Percentiles rank a stretch among this genome's conserved stretches.
phyloP scores from a whole-genome alignment of 2,113 vertebrate species.

The Ranitomeya variabilis region DNA sequence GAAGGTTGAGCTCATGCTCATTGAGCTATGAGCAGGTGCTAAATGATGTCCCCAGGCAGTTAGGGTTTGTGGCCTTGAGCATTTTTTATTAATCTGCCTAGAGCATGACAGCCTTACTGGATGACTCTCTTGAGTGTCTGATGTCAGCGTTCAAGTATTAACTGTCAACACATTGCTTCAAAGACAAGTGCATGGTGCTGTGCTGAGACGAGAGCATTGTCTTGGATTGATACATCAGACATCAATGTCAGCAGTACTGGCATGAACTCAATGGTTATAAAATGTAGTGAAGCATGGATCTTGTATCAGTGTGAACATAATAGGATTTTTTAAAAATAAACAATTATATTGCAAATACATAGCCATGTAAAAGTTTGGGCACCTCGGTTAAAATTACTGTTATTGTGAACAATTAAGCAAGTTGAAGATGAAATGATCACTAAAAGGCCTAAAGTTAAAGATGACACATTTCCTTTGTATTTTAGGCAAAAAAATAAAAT shows the following conservation, averaged over 20 bases:
- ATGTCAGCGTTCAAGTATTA: constrained; percentile 52
- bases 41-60: constrained; percentile 27
- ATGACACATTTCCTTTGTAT: too few species aligned
- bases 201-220: constrained; percentile 27
- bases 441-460: too few species aligned
- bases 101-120: constrained; percentile 42
- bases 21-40: constrained; percentile 46
- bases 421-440: too few species aligned
- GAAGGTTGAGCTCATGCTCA: constrained; percentile 36
- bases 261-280: background rate
- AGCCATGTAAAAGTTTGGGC: too few species aligned
- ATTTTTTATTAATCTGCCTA: constrained; percentile 52
- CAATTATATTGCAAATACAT: background rate
- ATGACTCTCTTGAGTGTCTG: constrained; percentile 49
- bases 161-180: constrained; percentile 50
- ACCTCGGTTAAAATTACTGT: too few species aligned
- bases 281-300: background rate
- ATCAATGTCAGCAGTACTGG: constrained; percentile 15
- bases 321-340: background rate
- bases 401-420: too few species aligned
- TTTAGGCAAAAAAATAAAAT: too few species aligned
- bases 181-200: constrained; percentile 27
- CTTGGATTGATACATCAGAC: constrained; percentile 37
- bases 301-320: background rate
- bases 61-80: constrained; percentile 23